Evolutionary conservation across 2,113 vertebrate genomes (phyloP), one percentile per base, ranked within the genome.

Genomic region (Calypte anna): DNA sequence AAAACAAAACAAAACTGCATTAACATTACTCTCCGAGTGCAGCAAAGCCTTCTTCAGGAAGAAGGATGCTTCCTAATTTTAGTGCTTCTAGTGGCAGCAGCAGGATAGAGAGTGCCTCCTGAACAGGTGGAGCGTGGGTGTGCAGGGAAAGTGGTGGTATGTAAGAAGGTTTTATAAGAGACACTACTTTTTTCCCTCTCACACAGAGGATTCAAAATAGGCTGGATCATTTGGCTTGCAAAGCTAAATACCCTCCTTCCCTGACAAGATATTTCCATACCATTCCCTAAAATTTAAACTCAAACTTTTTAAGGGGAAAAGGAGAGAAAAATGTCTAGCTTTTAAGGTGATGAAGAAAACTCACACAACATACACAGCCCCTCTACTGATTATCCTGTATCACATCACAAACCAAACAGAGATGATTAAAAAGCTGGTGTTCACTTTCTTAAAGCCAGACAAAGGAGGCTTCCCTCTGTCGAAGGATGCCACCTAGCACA

Each of bases 91-190:
- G 75, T 67, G 62, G 74, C 7, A 4, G 91, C 78, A 84, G 70
- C 80, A 93, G 84, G 94, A 94, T 83, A 94, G 87, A 0, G 0
- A 92, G 77, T 75, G 74, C 51, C 83, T 96, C 68, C 68, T 0
- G 3, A 95, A 40, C 95, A 96, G 92, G 96, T 70, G 95, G 92
- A 88, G 77, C 5, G 96, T 96, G 94, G 95, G 96, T 57, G 92
- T 90, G 55, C 72, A 73, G 31, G 51, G 82, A 95, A 88, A 69
- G 88, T 84, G 79, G 74, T 64, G 62, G 63, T 43, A 62, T 30
- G 73, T 31, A 92, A 73, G 66, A 89, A 83, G 86, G 66, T 88
- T 94, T 85, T 61, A 4, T 48, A 76, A 82, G 51, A 59, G 55
- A 92, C 89, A 54, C 55, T 77, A 62, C 53, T 55, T 82, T 59